Percentiles rank a stretch among this genome's conserved stretches.
phyloP scores from a whole-genome alignment of 2,113 vertebrate genomes.

The Chrysemys picta region DNA sequence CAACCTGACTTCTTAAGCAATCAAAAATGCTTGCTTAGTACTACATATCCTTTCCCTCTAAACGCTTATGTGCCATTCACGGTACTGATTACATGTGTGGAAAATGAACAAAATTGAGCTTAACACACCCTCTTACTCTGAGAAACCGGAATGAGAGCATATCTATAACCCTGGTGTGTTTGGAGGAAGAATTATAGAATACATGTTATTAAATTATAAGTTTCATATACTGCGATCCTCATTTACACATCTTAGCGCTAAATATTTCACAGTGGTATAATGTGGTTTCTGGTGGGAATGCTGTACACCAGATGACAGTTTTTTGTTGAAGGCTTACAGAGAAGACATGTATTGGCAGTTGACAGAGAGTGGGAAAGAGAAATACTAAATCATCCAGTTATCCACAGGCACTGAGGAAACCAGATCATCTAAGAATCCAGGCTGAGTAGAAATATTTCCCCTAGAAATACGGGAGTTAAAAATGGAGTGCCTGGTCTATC shows the following conservation, averaged over 20 bases:
- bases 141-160: not conserved
- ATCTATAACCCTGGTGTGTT: not conserved
- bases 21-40: not conserved
- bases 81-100: not conserved
- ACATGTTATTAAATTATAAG: not conserved
- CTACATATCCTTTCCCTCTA: not conserved
- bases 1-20: not conserved
- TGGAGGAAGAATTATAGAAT: not conserved
- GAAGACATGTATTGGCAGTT: not conserved
- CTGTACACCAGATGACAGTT: not conserved
- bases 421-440: not conserved
- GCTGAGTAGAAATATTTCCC: not conserved
- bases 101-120: not conserved
- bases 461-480: not conserved
- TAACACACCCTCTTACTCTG: not conserved
- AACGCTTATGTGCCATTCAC: not conserved
- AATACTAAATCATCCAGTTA: not conserved
- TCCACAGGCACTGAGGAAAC: not conserved
- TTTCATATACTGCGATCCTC: not conserved
- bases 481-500: not conserved
- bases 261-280: not conserved
- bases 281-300: not conserved
- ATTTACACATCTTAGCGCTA: not conserved
- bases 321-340: not conserved
- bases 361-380: not conserved